A percentile compares a stretch with the other conserved stretches of the same genome.
phyloP scores from a whole-genome alignment of 2,888 invertebrate species.

The Sarcophaga variegata region DNA sequence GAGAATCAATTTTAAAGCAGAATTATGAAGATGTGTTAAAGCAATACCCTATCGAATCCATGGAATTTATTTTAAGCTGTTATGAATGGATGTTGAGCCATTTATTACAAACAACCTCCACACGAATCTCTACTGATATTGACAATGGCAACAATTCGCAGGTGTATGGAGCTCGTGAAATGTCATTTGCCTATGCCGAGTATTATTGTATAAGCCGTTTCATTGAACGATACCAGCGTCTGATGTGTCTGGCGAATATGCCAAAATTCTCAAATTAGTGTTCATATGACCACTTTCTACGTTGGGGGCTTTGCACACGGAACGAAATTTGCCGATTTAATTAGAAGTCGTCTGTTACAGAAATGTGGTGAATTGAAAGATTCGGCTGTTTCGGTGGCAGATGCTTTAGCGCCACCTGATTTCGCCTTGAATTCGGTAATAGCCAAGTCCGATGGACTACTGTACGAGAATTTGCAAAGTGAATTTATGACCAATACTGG shows the following conservation, averaged over 20 bases:
- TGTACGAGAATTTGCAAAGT: slow-evolving; percentile 87
- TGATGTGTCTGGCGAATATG: slow-evolving; percentile 77
- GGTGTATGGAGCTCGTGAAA: slow-evolving; percentile 89
- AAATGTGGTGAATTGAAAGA: slow-evolving; percentile 88
- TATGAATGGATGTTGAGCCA: slow-evolving; percentile 94
- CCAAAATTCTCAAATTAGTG: slow-evolving; percentile 82
- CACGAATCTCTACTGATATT: slow-evolving; percentile 84
- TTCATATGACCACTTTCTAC: slow-evolving; percentile 87
- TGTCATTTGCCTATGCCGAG: slow-evolving; percentile 91
- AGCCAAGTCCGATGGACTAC: slow-evolving; percentile 90
- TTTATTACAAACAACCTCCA: slow-evolving; percentile 87
- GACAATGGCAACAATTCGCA: slow-evolving; percentile 88
- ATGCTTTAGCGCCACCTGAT: slow-evolving; percentile 94
- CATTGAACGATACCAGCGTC: slow-evolving; percentile 75
- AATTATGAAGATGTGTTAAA: slow-evolving; percentile 71
- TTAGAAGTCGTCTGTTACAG: slow-evolving; percentile 87
- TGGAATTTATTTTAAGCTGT: slow-evolving; percentile 84
- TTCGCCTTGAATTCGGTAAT: slow-evolving; percentile 93
- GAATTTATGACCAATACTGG: slow-evolving; percentile 87
- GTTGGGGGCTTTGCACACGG: slow-evolving; percentile 84
- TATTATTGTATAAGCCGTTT: slow-evolving; percentile 83
- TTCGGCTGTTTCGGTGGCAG: slow-evolving; percentile 90
- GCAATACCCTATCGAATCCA: slow-evolving; percentile 71
- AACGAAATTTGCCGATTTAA: slow-evolving; percentile 83
- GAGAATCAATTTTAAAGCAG: slow-evolving; percentile 82